Base-by-base conservation (phyloP, 2,888 invertebrate genomes). In the Cerastoderma edule region DNA sequence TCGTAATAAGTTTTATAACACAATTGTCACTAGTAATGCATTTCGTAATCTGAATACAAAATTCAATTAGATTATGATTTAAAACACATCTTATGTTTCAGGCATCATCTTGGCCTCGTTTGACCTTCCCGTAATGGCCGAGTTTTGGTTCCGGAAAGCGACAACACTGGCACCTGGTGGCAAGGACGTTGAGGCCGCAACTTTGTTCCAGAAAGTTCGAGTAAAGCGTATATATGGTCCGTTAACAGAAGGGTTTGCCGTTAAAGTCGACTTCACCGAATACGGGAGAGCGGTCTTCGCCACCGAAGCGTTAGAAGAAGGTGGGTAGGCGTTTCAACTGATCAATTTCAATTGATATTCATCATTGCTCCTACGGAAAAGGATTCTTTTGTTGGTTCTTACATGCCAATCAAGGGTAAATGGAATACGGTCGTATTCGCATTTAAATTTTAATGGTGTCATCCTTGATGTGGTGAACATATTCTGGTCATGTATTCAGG, bases 271-370 rank as follows among this genome's bases (percentile, higher is more conserved):
- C 27, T 90, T 89, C 67, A 85, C 86, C 0, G 82, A 87, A 53
- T 89, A 89, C 96, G 98, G 98, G 0, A 96, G 96, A 90, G 96
- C 96, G 0, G 93, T 98, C 82, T 95, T 96, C 93, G 96, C 98
- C 0, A 95, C 95, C 0, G 82, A 85, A 86, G 91, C 93, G 28
- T 96, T 95, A 87, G 67, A 79, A 30, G 80, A 69, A 71, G 81
- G 78, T 77, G 39, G 32, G 57, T 53, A n/a, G n/a, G n/a, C 28
- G 39, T 44, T 44, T n/a, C n/a, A n/a, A n/a, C n/a, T n/a, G n/a
- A n/a, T n/a, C n/a, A n/a, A n/a, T n/a, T n/a, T n/a, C n/a, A n/a
- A n/a, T n/a, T n/a, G n/a, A n/a, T n/a, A n/a, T n/a, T n/a, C n/a
- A n/a, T n/a, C n/a, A n/a, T n/a, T n/a, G n/a, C n/a, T n/a, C n/a